A percentile compares a stretch with the other conserved stretches of the same genome.
Evolutionary conservation across 2,888 invertebrate species (phyloP).

Genomic region (Microctonus aethiopoides): DNA sequence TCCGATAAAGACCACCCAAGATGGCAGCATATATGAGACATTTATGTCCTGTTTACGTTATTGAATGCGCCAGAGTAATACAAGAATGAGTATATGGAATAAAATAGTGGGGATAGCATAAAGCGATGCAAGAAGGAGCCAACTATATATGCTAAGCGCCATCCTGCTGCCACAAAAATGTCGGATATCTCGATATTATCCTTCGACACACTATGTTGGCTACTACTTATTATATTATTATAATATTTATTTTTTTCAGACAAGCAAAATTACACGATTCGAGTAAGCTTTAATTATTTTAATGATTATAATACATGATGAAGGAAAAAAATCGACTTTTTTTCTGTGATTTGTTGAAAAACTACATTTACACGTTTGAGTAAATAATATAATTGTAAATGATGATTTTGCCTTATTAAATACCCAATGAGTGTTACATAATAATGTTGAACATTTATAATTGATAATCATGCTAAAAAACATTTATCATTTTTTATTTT

Average conservation of each 20-base stretch:
- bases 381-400: neutral
- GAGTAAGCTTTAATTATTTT: neutral
- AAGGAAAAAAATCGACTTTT: too few species aligned
- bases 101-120: constrained; percentile 25
- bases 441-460: neutral
- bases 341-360: neutral
- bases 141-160: constrained; percentile 20
- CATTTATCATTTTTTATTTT: too few species aligned
- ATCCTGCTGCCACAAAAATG: constrained; percentile 25
- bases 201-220: constrained; percentile 25
- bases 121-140: constrained; percentile 24
- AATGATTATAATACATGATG: neutral
- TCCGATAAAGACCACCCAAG: constrained; percentile 42
- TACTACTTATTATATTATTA: constrained; percentile 10
- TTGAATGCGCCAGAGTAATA: constrained; percentile 39
- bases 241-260: constrained; percentile 13
- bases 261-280: neutral
- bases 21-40: constrained; percentile 48
- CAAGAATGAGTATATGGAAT: constrained; percentile 17
- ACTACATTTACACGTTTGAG: neutral
- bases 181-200: constrained; percentile 30
- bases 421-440: neutral
- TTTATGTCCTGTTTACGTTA: constrained; percentile 52
- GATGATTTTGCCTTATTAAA: neutral
- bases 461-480: too few species aligned